Base-by-base conservation (phyloP, 2,888 invertebrate genomes). In the Volucella zonaria region DNA sequence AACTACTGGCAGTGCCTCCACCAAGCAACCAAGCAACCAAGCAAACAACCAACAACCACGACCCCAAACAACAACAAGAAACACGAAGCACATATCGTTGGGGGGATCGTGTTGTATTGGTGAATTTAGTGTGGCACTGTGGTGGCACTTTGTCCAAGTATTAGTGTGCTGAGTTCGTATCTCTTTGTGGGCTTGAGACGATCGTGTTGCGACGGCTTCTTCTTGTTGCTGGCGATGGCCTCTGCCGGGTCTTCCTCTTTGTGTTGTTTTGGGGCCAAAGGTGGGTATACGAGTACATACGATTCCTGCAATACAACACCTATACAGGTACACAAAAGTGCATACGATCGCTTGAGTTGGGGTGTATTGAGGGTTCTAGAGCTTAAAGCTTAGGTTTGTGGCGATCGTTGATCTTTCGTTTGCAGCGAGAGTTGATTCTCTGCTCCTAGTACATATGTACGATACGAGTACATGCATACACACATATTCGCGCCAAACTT, bases 341-440 rank as follows among this genome's bases (percentile, higher is more conserved):
- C 71, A 51, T 18, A 56, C 40, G 15, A 59, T 59, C 58, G n/a
- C 3, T 23, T 8, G 42, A 11, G 31, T 45, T 14, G 43, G 18
- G 47, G 52, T 8, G 51, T 9, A 14, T 40, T 31, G 0, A 11
- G 49, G 40, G 11, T 11, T 18, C 49, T 38, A 10, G 1, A 45
- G 18, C 51, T 10, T 68, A 67, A 82, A 82, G 78, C 82, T 82
- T 62, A 73, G 74, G 75, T 31, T 71, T 38, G 18, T 49, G 15
- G 73, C 79, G 79, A 75, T 75, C 75, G 75, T 79, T 83, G 83
- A 83, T 80, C 83, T 79, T 79, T 75, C 56, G 56, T 75, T 82
- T 74, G 62, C 62, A 70, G 70, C 66, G 70, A 66, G 66, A 74
- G 62, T 74, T 56, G 9, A 40, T 10, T 47, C 9, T 31, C 43